Evolutionary conservation across 2,888 invertebrate genomes (phyloP), one percentile per base, ranked within the genome.

Genomic region (Nezara viridula): DNA sequence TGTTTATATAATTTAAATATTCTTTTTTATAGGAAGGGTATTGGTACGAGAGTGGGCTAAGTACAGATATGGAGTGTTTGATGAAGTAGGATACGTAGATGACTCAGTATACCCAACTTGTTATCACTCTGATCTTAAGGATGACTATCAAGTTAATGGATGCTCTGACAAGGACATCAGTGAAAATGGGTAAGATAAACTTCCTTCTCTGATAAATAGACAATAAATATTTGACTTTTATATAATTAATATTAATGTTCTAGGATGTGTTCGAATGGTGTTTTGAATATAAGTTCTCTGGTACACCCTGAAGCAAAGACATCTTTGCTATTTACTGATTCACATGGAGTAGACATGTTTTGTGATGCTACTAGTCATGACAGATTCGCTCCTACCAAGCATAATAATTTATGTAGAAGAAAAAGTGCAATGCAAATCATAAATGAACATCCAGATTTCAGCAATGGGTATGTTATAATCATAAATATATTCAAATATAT

Each of bases 41-140:
- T 91, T 95, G 55, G 93, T 95, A 0, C 94, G 94, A 91, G 94
- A 95, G 91, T 95, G 95, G 94, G 94, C 95, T 9, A 95, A 95
- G 92, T 95, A 95, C 91, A 94, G 95, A 1, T 96, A 95, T 92
- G 96, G 96, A 5, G 94, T 95, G 7, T 96, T 95, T 92, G 95
- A 95, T 91, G 95, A 95, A 92, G 94, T 94, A 90, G 95, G 95
- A 2, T 95, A 94, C 91, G 92, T 92, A 73, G 93, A 93, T 86
- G 95, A 95, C 92, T 93, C 94, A 1, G 93, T 95, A 55, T 95
- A 95, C 92, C 95, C 95, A 0, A 92, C 93, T 90, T 95, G 94
- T 91, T 94, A 94, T 91, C 92, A 92, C 88, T 92, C 92, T 90
- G 93, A 92, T 90, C 93, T 93, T 90, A 92, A 91, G 66, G 93